Evolutionary conservation across 2,797 vertebrate species (phyloP), one percentile per base, ranked within the genome.

Genomic region (Epinephelus malabaricus): DNA sequence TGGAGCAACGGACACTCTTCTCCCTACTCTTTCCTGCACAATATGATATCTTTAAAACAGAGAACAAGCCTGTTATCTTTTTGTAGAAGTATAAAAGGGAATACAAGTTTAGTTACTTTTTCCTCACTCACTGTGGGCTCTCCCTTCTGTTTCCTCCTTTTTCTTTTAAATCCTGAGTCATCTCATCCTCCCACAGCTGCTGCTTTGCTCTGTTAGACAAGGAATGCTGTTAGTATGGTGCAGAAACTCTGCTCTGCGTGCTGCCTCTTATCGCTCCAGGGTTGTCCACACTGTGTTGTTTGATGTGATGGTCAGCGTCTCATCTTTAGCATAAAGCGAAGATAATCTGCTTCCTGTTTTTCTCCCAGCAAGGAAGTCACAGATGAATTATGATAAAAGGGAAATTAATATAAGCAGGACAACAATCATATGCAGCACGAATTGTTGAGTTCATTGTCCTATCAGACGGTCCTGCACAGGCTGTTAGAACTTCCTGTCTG

Each of bases 341-440:
- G 55, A 78, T 75, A 18, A 76, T 75, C 27, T 40, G 43, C 58
- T 80, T 92, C 89, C 86, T 92, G 84, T 90, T 88, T 86, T 62
- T 61, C 17, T 78, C 19, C 19, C 27, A 18, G 23, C 59, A 30
- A 7, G 55, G 47, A 72, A 68, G 43, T 68, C 66, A 51, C 23
- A 25, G 34, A 60, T 46, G 21, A 43, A 51, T 75, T 62, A 40
- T 55, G 55, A 73, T 76, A 40, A 46, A 49, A 56, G 27, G 5
- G 69, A 70, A 81, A 73, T 75, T 0, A n/a, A 64, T 46, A 62
- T 23, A 61, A 54, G 27, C 64, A 55, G 27, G 54, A 45, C 6
- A 45, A 2, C 21, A 21, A 19, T 40, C 9, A 43, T 6, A 68
- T 18, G 21, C 8, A 14, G n/a, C 2, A 13, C 19, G 47, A 51